These are phyloP conservation scores for Micromussa lordhowensis DNA, from an alignment of 92 coral and sea anemone genomes.

Conservation along the genomic window DNA sequence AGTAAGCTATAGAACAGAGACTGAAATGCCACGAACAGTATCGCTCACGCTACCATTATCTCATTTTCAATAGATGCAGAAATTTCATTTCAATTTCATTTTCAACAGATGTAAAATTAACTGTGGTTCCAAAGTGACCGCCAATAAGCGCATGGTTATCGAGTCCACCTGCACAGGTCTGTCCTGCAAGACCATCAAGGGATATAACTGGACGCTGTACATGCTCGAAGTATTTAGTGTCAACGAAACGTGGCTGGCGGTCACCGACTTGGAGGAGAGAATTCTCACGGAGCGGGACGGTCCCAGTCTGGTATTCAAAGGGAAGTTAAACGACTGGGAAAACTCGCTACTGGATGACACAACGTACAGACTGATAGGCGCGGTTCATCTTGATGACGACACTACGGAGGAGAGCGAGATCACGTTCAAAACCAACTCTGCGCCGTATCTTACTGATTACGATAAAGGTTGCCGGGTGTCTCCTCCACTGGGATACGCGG, in stretches of 20 bases:
- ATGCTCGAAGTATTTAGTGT: conserved; percentile 24
- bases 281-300: conserved; percentile 70
- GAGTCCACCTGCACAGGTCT: conserved; percentile 72
- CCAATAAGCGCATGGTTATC: conserved; percentile 55
- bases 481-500: conserved; percentile 68
- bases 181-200: conserved; percentile 62
- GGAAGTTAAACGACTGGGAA: conserved; percentile 29
- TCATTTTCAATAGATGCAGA: no score
- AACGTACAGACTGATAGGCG: conserved; percentile 39
- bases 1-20: not conserved
- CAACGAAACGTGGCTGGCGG: conserved; percentile 53
- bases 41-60: no score
- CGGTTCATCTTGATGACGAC: conserved; percentile 57
- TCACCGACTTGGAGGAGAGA: conserved; percentile 42
- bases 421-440: conserved; percentile 61
- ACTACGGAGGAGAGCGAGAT: conserved; percentile 54
- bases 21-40: not conserved
- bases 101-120: conserved; percentile 60
- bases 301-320: conserved; percentile 70
- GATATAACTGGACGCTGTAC: conserved; percentile 72
- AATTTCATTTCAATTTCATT: not conserved
- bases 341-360: conserved; percentile 53
- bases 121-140: conserved; percentile 76
- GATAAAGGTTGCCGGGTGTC: conserved; percentile 42
- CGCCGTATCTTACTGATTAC: conserved; percentile 31